Conservation (phyloP, 1,140 invertebrate species). For the Penaeus indicus region DNA sequence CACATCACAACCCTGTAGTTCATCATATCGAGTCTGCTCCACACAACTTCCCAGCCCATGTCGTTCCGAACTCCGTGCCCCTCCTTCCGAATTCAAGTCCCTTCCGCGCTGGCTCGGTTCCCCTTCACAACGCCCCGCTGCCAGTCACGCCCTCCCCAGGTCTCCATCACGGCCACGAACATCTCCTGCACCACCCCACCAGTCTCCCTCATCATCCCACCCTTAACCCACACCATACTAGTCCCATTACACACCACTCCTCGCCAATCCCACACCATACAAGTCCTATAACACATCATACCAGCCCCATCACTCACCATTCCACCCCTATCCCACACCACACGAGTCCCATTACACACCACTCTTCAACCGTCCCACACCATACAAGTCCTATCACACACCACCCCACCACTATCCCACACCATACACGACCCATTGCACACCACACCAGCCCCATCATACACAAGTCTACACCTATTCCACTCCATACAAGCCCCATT, state of each 20-base stretch:
- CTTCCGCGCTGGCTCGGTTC: background rate
- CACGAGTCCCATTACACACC: background rate
- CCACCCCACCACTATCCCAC: background rate
- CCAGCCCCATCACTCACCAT: background rate
- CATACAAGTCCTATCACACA: background rate
- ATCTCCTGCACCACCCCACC: too few relatives aligned
- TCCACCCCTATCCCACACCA: background rate
- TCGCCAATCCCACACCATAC: background rate
- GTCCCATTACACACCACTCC: background rate
- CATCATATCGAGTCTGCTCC: background rate
- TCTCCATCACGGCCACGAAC: background rate
- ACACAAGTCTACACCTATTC: background rate
- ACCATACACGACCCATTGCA: background rate
- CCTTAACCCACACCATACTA: background rate
- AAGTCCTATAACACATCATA: background rate
- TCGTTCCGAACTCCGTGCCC: background rate
- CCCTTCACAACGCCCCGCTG: background rate
- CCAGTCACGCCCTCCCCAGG: too few relatives aligned
- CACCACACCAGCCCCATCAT: background rate
- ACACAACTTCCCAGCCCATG: background rate
- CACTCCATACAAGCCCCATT: background rate
- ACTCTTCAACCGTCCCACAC: background rate
- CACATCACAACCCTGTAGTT: background rate
- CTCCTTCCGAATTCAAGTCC: background rate
- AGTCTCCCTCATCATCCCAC: background rate